These are phyloP conservation scores for Shargacucullia verbasci DNA, from an alignment of 2,888 invertebrate species.

Conservation along the genomic window DNA sequence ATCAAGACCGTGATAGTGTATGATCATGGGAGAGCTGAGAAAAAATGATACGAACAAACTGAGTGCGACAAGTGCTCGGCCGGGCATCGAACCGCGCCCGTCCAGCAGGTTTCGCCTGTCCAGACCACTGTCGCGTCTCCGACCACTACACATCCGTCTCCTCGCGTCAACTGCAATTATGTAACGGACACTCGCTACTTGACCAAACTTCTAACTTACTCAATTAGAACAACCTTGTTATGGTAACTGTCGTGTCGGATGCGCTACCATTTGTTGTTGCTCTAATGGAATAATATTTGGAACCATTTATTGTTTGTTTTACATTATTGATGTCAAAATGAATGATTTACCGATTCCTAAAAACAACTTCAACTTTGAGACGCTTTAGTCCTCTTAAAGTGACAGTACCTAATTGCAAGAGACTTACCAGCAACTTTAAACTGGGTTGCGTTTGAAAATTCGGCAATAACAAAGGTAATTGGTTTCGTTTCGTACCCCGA, in stretches of 20 bases:
- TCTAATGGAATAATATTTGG: slow-evolving; percentile 16
- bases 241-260: slow-evolving; percentile 14
- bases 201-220: slow-evolving; percentile 54
- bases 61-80: slow-evolving; percentile 72
- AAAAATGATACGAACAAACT: slow-evolving; percentile 62
- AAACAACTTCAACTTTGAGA: too few species aligned
- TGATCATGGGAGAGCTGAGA: slow-evolving; percentile 60
- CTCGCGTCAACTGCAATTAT: slow-evolving; percentile 74
- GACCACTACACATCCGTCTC: slow-evolving; percentile 68
- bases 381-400: too few species aligned
- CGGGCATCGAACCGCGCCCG: slow-evolving; percentile 80
- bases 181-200: slow-evolving; percentile 66
- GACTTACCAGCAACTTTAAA: too few species aligned
- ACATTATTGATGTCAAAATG: not conserved
- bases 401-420: too few species aligned
- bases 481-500: too few species aligned
- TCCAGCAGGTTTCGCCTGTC: slow-evolving; percentile 75
- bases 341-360: not conserved
- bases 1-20: slow-evolving; percentile 66
- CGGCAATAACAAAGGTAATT: too few species aligned
- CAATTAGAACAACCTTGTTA: slow-evolving; percentile 35
- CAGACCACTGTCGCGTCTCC: slow-evolving; percentile 50
- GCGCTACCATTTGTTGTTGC: slow-evolving; percentile 27
- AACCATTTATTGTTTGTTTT: slow-evolving; percentile 1
- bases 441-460: too few species aligned